phyloP scores from a whole-genome alignment of 2,797 vertebrate species.

The Malurus splendens region DNA sequence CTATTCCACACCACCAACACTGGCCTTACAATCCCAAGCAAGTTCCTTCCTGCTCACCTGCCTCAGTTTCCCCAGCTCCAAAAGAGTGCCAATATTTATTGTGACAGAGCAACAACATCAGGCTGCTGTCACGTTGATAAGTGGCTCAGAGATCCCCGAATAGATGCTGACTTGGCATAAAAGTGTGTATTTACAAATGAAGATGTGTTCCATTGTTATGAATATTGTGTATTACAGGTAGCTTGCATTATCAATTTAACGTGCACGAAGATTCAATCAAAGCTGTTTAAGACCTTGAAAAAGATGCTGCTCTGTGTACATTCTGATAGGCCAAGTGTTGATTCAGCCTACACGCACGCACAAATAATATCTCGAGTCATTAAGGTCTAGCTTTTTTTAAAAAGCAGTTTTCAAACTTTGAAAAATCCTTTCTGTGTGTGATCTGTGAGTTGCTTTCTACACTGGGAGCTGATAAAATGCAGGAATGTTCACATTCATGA shows the following conservation, averaged over 20 bases:
- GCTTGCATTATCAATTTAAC: conserved; percentile 45
- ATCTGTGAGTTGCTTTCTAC: conserved; percentile 63
- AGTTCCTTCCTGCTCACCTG: accelerated
- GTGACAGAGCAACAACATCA: neutral
- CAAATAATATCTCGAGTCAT: conserved; percentile 68
- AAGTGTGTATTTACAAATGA: conserved; percentile 45
- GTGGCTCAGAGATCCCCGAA: neutral
- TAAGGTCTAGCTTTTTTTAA: conserved; percentile 65
- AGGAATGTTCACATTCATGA: conserved; percentile 74
- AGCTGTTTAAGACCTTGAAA: conserved; percentile 62
- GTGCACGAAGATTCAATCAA: conserved; percentile 36
- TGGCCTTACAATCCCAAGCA: neutral
- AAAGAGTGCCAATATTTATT: neutral
- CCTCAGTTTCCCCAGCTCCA: conserved; percentile 19
- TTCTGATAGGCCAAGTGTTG: conserved; percentile 54
- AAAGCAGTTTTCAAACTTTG: conserved; percentile 74
- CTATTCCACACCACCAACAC: neutral
- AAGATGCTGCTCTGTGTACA: conserved; percentile 22
- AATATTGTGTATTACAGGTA: conserved; percentile 21
- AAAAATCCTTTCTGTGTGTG: conserved; percentile 62
- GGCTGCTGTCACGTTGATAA: neutral
- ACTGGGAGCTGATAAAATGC: conserved; percentile 67
- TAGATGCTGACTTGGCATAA: conserved; percentile 11
- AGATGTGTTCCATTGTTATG: conserved; percentile 18
- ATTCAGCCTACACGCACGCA: conserved; percentile 44